Percentiles rank a stretch among this genome's conserved stretches.
These are phyloP conservation scores for Litocranius walleri DNA, from an alignment of 2,113 vertebrate species.

Conservation along the genomic window DNA sequence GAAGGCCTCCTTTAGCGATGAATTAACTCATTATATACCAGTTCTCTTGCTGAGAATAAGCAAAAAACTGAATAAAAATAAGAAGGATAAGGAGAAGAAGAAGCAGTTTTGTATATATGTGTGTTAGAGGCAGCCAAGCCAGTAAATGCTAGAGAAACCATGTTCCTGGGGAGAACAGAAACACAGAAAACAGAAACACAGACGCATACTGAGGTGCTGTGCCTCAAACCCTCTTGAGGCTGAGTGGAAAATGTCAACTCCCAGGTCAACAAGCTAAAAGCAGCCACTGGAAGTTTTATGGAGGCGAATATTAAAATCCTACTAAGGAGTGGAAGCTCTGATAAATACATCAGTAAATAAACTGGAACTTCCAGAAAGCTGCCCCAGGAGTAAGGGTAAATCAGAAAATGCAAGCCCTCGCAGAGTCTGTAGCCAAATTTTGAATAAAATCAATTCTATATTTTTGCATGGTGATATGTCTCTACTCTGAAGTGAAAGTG, in stretches of 20 bases:
- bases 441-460: neutral
- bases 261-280: neutral
- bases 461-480: neutral
- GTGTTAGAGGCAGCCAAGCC: neutral
- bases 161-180: neutral
- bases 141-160: neutral
- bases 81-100: neutral
- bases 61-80: neutral
- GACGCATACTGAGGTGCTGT: neutral
- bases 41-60: neutral
- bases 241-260: neutral
- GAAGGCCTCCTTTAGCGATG: neutral
- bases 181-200: neutral
- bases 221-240: neutral
- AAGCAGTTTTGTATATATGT: neutral
- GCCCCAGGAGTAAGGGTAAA: neutral
- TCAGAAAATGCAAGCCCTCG: neutral
- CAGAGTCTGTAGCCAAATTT: neutral
- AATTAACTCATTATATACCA: neutral
- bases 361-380: neutral
- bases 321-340: neutral
- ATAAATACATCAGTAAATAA: neutral
- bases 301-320: neutral
- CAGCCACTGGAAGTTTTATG: neutral
- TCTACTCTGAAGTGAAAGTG: neutral